Percentiles rank a stretch among this genome's conserved stretches.
These are phyloP conservation scores for Elegia similella DNA, from an alignment of 2,888 invertebrate genomes.

Conservation along the genomic window DNA sequence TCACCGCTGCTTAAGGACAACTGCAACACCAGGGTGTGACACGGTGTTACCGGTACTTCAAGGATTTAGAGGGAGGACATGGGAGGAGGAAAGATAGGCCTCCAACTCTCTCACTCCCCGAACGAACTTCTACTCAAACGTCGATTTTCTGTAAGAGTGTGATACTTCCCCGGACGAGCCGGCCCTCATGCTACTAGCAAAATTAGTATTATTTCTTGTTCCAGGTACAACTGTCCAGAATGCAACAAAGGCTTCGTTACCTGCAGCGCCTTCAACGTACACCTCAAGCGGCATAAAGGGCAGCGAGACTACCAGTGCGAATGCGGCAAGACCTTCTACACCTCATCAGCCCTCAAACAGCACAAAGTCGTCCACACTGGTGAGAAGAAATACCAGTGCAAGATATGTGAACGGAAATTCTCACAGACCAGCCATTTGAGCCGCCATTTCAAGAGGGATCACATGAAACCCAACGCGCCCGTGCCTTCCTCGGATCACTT, in stretches of 20 bases:
- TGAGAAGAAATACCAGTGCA: conserved; percentile 71
- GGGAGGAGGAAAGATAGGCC: too few relatives aligned
- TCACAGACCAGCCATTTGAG: conserved; percentile 69
- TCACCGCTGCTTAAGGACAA: too few relatives aligned
- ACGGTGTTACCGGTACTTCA: too few relatives aligned
- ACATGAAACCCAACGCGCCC: conserved; percentile 59
- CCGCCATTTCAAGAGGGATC: conserved; percentile 69
- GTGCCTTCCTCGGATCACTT: conserved; percentile 58
- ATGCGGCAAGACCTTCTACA: conserved; percentile 74
- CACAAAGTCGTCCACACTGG: conserved; percentile 72
- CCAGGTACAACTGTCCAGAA: conserved; percentile 66
- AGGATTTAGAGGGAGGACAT: too few relatives aligned
- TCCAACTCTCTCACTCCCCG: too few relatives aligned
- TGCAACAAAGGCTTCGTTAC: conserved; percentile 71
- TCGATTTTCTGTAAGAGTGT: too few relatives aligned
- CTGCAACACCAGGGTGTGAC: too few relatives aligned
- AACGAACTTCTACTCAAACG: too few relatives aligned
- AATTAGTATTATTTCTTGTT: conserved; percentile 8
- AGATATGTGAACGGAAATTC: conserved; percentile 69
- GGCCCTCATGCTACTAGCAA: background rate
- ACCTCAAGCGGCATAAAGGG: conserved; percentile 69
- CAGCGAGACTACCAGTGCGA: conserved; percentile 71
- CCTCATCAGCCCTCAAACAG: conserved; percentile 68
- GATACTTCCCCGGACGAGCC: too few relatives aligned
- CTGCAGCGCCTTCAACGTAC: conserved; percentile 66